Conservation (phyloP, 2,888 invertebrate species). For the Cephalotes varians region DNA sequence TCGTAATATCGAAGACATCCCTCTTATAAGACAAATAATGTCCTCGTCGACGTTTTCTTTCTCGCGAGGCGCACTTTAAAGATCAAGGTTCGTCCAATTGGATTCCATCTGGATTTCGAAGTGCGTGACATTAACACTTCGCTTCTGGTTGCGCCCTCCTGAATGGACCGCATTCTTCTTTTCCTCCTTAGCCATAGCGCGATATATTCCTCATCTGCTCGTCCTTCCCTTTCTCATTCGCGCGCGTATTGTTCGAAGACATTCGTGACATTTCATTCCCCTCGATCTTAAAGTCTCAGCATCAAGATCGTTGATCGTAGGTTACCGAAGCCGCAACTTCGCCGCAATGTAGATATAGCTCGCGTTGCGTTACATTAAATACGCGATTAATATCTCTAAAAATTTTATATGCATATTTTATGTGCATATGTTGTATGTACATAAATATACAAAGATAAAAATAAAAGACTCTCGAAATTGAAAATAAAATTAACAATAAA, state of each 20-base stretch:
- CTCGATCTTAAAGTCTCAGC: slow-evolving; percentile 77
- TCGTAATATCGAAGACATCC: slow-evolving; percentile 4
- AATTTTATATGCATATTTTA: neutral
- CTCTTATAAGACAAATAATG: neutral
- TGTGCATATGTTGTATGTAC: neutral
- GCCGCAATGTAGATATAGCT: neutral
- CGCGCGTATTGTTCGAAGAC: slow-evolving; percentile 67
- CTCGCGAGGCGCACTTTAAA: slow-evolving; percentile 63
- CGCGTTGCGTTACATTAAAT: neutral
- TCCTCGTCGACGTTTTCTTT: slow-evolving; percentile 45
- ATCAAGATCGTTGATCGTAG: slow-evolving; percentile 75
- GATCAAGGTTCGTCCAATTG: slow-evolving; percentile 76
- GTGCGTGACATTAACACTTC: slow-evolving; percentile 75
- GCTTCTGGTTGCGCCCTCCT: slow-evolving; percentile 64
- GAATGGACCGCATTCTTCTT: slow-evolving; percentile 63
- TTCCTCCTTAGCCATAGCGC: slow-evolving; percentile 41
- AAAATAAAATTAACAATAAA: too few species aligned
- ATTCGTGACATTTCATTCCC: slow-evolving; percentile 80
- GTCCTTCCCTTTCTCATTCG: slow-evolving; percentile 61
- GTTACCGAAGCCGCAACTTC: slow-evolving; percentile 75
- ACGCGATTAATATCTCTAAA: neutral
- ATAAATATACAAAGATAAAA: too few species aligned
- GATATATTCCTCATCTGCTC: slow-evolving; percentile 32
- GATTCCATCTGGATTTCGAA: slow-evolving; percentile 73
- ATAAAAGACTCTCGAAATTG: too few species aligned